Percentiles rank a stretch among this genome's conserved stretches.
phyloP scores from a whole-genome alignment of 2,113 vertebrate species.

The Anolis sagrei region DNA sequence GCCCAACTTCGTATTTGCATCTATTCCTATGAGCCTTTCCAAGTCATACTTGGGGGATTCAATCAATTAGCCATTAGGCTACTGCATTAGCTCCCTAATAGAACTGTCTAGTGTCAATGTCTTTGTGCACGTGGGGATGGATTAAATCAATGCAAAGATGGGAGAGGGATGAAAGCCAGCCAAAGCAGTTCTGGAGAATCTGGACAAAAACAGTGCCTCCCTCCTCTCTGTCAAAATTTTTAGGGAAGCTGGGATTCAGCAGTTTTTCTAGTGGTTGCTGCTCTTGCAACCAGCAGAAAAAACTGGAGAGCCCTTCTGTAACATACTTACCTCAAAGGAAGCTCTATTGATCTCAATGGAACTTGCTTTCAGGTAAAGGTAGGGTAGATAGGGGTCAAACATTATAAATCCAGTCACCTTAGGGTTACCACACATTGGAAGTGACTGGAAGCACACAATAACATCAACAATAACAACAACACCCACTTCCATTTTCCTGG shows the following conservation, averaged over 20 bases:
- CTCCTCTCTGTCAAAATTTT: too few relatives aligned
- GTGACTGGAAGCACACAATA: too few relatives aligned
- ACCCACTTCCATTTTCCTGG: neutral
- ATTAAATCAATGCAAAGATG: slow-evolving; percentile 58
- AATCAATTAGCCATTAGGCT: slow-evolving; percentile 79
- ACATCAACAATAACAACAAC: too few relatives aligned
- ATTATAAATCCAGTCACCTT: too few relatives aligned
- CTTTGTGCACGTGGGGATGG: slow-evolving; percentile 76
- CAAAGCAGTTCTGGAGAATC: neutral
- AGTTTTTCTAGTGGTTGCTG: too few relatives aligned
- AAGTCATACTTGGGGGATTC: slow-evolving; percentile 64
- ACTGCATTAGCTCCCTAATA: slow-evolving; percentile 77
- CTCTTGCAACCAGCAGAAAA: neutral
- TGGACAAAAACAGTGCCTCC: neutral
- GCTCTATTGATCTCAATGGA: too few relatives aligned
- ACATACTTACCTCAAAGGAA: neutral
- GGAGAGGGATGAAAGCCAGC: neutral
- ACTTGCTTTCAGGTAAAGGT: neutral
- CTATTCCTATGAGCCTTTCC: slow-evolving; percentile 75
- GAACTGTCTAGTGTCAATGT: slow-evolving; percentile 75
- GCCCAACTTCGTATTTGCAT: slow-evolving; percentile 74
- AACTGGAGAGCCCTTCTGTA: too few relatives aligned
- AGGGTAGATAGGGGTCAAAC: neutral
- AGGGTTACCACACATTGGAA: too few relatives aligned
- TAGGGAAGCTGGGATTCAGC: neutral